These are phyloP conservation scores for Columba guinea DNA, from an alignment of 2,797 vertebrate genomes.

Conservation along the genomic window DNA sequence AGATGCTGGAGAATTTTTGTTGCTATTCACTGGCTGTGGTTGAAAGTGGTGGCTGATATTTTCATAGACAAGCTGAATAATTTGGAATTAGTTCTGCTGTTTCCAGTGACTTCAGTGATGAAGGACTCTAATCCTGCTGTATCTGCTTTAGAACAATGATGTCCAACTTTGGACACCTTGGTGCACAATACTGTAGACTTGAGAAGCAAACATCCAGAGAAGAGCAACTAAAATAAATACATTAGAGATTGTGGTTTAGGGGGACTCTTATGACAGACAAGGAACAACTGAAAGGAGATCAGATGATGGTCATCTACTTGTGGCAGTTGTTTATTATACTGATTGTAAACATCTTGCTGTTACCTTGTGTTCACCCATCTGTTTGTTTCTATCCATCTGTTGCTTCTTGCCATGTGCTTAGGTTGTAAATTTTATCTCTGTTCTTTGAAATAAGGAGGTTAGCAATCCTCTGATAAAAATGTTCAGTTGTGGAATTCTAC, in stretches of 20 bases:
- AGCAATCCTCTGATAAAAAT: neutral
- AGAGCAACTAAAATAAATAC: neutral
- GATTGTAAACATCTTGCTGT: neutral
- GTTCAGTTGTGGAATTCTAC: neutral
- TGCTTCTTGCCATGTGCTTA: neutral
- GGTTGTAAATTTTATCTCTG: neutral
- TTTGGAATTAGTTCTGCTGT: neutral
- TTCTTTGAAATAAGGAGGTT: slow-evolving; percentile 6
- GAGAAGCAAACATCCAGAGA: neutral
- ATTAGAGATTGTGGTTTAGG: neutral
- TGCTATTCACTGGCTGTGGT: neutral
- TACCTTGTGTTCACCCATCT: slow-evolving; percentile 50
- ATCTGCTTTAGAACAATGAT: neutral
- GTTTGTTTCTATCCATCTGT: slow-evolving; percentile 41
- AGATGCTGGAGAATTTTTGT: neutral
- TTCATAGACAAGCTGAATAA: neutral
- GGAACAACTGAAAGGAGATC: neutral
- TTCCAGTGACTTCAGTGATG: neutral
- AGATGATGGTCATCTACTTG: slow-evolving; percentile 2
- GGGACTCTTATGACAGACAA: neutral
- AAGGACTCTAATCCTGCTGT: neutral
- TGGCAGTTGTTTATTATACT: slow-evolving; percentile 46
- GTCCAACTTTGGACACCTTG: neutral
- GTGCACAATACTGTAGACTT: neutral
- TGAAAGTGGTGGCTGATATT: neutral